Conservation (phyloP, 2,113 vertebrate species). For the Miniopterus natalensis region DNA sequence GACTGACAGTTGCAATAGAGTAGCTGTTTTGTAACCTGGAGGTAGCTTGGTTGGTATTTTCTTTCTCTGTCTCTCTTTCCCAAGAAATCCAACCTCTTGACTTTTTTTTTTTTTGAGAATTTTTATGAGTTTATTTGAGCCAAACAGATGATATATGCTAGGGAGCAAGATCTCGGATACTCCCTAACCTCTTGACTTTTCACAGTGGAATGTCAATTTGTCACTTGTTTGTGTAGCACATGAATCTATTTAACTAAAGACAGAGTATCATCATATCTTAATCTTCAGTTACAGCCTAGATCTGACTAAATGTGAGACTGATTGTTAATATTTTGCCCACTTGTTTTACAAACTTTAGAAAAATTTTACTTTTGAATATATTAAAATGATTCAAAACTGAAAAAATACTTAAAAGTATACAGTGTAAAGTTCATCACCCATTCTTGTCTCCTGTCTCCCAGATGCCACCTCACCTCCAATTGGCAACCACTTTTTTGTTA, state of each 20-base stretch:
- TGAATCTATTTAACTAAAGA: slow-evolving; percentile 18
- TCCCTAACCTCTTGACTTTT: not conserved
- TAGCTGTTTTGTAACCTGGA: not conserved
- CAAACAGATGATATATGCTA: not conserved
- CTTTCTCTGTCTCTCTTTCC: not conserved
- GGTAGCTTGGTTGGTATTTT: not conserved
- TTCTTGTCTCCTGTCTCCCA: not conserved
- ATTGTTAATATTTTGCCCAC: slow-evolving; percentile 17
- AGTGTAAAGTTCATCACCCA: not conserved
- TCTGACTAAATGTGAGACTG: slow-evolving; percentile 18
- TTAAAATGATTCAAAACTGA: not conserved
- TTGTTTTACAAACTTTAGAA: slow-evolving; percentile 13
- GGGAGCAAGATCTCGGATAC: not conserved
- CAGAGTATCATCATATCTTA: not conserved
- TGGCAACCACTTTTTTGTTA: not conserved
- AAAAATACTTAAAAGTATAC: not conserved
- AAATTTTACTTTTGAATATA: not conserved
- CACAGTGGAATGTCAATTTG: not conserved
- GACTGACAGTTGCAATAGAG: not conserved
- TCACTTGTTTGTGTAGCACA: not conserved
- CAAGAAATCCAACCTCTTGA: not conserved
- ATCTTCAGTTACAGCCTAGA: not conserved
- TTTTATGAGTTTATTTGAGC: not conserved
- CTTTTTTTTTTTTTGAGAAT: not conserved
- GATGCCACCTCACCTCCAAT: not conserved